These are phyloP conservation scores for Cantharis rufa DNA, from an alignment of 2,888 invertebrate genomes.

Conservation along the genomic window DNA sequence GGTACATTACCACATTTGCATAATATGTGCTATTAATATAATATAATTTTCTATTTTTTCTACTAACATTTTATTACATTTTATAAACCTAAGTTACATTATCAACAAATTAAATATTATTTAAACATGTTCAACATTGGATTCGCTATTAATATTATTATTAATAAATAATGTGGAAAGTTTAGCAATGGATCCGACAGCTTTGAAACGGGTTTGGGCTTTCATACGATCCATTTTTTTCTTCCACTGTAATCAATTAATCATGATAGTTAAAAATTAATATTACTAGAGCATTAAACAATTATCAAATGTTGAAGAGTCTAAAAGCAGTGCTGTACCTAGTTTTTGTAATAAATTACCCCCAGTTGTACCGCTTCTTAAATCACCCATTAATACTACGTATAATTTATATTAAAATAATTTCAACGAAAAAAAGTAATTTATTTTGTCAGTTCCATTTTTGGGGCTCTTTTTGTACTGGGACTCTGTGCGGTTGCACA, in stretches of 20 bases:
- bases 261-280: neutral
- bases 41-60: neutral
- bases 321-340: too few species aligned
- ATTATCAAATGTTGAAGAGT: too few species aligned
- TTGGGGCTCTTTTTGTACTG: too few species aligned
- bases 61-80: neutral
- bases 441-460: too few species aligned
- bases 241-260: conserved; percentile 63
- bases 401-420: too few species aligned
- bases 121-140: neutral
- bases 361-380: too few species aligned
- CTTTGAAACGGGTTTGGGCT: conserved; percentile 69
- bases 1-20: too few species aligned
- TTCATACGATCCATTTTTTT: conserved; percentile 68
- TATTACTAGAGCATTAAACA: too few species aligned
- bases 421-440: too few species aligned
- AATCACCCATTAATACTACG: too few species aligned
- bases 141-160: neutral
- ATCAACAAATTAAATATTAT: neutral
- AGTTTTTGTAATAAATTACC: too few species aligned
- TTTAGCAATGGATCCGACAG: conserved; percentile 67
- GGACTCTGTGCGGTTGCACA: too few species aligned
- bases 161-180: conserved; percentile 54
- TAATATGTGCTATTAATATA: neutral
- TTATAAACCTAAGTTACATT: neutral